Conservation (phyloP, 2,888 invertebrate species). For the Steinernema hermaphroditum region DNA sequence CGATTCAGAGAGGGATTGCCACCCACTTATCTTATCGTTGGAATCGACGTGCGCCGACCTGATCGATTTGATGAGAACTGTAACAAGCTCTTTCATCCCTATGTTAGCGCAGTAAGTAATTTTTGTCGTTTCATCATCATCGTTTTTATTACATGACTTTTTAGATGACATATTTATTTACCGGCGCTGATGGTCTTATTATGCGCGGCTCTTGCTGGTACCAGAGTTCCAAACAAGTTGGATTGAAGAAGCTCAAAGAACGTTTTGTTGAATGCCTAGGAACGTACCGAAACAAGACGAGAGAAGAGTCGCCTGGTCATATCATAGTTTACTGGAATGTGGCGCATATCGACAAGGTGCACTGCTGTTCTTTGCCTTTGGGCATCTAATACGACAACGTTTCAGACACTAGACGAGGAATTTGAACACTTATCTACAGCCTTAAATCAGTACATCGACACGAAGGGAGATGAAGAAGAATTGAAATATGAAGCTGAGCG, state of each 20-base stretch:
- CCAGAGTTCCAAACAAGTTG: neutral
- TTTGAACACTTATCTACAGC: neutral
- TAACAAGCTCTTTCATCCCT: neutral
- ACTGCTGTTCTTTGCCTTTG: neutral
- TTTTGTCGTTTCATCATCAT: neutral
- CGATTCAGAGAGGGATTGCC: no score
- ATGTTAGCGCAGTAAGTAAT: neutral
- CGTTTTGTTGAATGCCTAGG: neutral
- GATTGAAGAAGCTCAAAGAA: neutral
- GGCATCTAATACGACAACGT: neutral
- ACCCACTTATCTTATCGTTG: no score
- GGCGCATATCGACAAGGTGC: neutral
- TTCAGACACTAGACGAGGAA: neutral
- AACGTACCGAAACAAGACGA: neutral
- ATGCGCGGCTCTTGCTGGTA: neutral
- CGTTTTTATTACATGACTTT: neutral
- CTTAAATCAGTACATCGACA: no score
- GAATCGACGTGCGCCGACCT: no score
- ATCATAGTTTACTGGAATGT: neutral
- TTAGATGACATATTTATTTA: neutral
- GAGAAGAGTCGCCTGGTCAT: neutral
- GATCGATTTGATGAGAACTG: neutral
- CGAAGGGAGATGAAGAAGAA: neutral
- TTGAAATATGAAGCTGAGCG: no score
- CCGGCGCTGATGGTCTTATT: neutral